Base-by-base conservation (phyloP, 1,140 invertebrate species). In the Polypedilum pembai region DNA sequence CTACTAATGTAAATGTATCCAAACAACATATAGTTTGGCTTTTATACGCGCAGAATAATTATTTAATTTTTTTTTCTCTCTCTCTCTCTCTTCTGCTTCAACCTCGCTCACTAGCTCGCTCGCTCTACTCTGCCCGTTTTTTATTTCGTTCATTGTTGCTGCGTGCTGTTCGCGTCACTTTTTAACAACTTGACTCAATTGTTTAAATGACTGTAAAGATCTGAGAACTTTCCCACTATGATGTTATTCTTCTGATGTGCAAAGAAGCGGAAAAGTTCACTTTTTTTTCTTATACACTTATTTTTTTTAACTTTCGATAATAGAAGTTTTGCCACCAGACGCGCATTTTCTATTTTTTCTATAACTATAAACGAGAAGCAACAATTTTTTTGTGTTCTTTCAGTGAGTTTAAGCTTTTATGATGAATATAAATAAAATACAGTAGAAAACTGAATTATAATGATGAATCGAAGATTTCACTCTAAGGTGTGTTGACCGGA, bases 121-220 rank as follows among this genome's bases (percentile, higher is more conserved):
- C 12, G n/a, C 45, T 56, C n/a, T 56, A 56, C 45, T 56, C 24
- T 33, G 24, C 24, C 24, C 24, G 24, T 33, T 33, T 33, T n/a
- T 33, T 33, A 33, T 33, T 33, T 21, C 17, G 65, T 69, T 69
- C 65, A 69, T 69, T 69, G 65, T 69, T 69, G 65, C 65, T 69
- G 65, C 65, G 65, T 69, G 65, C 65, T 69, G 65, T 69, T 69
- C 65, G 65, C 65, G 65, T 69, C 65, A 69, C 65, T 69, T 69
- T 69, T 69, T 69, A 69, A 69, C 65, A 69, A 69, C 65, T 69
- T 69, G 65, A 69, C 65, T 69, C 65, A 69, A 69, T 69, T 69
- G 65, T 69, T 21, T 69, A 69, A 69, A 18, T 69, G 65, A 69
- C 65, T 69, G 65, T 69, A 69, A 69, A 69, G 65, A 69, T 69